Base-by-base conservation (phyloP, 1,140 invertebrate species). In the Drosophila ananassae region DNA sequence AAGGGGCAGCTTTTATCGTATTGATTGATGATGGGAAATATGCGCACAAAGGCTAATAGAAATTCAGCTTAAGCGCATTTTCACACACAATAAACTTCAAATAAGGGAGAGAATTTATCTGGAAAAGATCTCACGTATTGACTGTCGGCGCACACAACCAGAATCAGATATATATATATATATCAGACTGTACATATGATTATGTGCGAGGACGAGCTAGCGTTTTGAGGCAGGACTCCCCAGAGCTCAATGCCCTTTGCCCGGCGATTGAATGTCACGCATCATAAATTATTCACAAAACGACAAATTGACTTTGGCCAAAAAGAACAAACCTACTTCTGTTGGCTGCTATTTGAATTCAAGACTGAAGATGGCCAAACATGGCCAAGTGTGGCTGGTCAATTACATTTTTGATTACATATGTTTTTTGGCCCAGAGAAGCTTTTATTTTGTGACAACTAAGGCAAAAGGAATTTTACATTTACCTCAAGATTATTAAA, bases 1-100 rank as follows among this genome's bases (percentile, higher is more conserved):
- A 12, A 47, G 47, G 56, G 32, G 37, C 30, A 79, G 87, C 61
- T 87, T 85, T 82, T 87, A 85, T 87, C 82, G 78, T 58, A 82
- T 80, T 90, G 87, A 90, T 90, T 90, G 87, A 90, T 90, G 87
- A 90, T 85, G 79, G 75, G 73, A 80, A 85, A 90, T 82, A 75
- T 90, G 77, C 81, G 87, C 79, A 90, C 87, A 87, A 87, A 83
- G 77, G 85, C 85, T 90, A 82, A 90, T 90, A 90, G 85, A 90
- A 90, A 79, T 90, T 90, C 77, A 82, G 64, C 78, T 85, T 79
- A 90, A 87, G 83, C 83, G 79, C 72, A 87, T 90, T 90, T 90
- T 89, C 83, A 89, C 84, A 89, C 85, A 89, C 80, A 89, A 90
- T 90, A 89, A 84, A 89, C 77, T 81, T 89, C 80, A 79, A 80